Conservation (phyloP, 2,797 vertebrate genomes). For the Natrix natrix region DNA sequence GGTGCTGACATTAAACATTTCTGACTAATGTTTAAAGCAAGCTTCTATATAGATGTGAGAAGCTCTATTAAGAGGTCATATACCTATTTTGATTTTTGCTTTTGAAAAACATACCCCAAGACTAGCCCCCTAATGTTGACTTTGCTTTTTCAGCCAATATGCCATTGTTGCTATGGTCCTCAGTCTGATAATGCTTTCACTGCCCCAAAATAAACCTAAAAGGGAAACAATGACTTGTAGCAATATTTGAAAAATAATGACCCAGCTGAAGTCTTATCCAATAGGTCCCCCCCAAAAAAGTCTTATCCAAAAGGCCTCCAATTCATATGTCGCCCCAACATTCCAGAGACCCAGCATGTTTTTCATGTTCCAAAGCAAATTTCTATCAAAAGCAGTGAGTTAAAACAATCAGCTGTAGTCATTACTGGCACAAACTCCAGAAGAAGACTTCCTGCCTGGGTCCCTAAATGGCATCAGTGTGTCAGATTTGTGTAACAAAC, state of each 20-base stretch:
- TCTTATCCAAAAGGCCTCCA: conserved; percentile 9
- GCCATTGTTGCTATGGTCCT: background rate
- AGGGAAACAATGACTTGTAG: background rate
- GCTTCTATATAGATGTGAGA: background rate
- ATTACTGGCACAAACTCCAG: conserved; percentile 11
- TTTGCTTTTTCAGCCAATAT: background rate
- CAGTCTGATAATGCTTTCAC: background rate
- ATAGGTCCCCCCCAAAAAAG: background rate
- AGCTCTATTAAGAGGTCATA: background rate
- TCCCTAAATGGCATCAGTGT: conserved; percentile 34
- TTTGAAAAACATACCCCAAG: background rate
- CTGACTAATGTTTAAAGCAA: background rate
- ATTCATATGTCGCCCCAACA: conserved; percentile 30
- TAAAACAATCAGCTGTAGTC: conserved; percentile 44
- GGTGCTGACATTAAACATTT: background rate
- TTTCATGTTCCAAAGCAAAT: conserved; percentile 37
- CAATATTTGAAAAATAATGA: conserved; percentile 10
- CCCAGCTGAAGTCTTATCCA: conserved; percentile 13
- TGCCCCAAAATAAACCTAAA: background rate
- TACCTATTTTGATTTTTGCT: background rate
- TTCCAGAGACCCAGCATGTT: background rate
- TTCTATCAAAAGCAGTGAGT: conserved; percentile 30
- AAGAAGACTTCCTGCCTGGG: conserved; percentile 23
- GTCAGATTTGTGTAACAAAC: background rate
- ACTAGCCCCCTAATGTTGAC: background rate